A percentile compares a stretch with the other conserved stretches of the same genome.
Evolutionary conservation across 2,113 vertebrate species (phyloP).

Genomic region (Ia io): DNA sequence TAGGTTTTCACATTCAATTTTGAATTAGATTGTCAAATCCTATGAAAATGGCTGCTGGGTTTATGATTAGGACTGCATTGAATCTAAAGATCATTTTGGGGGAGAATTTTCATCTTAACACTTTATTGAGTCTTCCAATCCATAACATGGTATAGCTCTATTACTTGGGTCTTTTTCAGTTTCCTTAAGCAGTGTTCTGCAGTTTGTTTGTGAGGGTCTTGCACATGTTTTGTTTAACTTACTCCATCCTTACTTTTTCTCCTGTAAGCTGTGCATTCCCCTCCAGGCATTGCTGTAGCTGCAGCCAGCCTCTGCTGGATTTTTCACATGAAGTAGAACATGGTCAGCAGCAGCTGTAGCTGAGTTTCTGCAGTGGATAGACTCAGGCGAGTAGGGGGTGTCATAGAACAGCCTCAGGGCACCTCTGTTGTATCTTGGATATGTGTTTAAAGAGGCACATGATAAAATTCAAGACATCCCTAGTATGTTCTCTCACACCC

Average conservation of each 20-base stretch:
- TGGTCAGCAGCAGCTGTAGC: no score
- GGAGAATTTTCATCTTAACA: not conserved
- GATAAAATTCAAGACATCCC: not conserved
- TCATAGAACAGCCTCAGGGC: not conserved
- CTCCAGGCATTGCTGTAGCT: not conserved
- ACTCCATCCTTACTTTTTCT: not conserved
- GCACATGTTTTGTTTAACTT: not conserved
- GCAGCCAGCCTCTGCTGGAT: not conserved
- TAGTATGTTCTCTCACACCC: no score
- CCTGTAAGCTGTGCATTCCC: not conserved
- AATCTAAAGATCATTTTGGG: not conserved
- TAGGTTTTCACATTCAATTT: not conserved
- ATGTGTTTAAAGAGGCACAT: not conserved
- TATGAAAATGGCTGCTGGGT: not conserved
- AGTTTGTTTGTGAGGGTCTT: not conserved
- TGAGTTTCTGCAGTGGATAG: not conserved
- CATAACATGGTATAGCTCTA: not conserved
- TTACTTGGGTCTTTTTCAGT: not conserved
- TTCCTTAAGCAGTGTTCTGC: not conserved
- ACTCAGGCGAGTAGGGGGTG: not conserved
- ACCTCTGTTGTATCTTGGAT: not conserved
- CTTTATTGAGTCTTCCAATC: not conserved
- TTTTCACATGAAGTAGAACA: not conserved
- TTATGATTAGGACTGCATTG: not conserved
- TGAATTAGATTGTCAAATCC: not conserved